Conservation (phyloP, 2,888 invertebrate genomes). For the Calephelis perditalis region DNA sequence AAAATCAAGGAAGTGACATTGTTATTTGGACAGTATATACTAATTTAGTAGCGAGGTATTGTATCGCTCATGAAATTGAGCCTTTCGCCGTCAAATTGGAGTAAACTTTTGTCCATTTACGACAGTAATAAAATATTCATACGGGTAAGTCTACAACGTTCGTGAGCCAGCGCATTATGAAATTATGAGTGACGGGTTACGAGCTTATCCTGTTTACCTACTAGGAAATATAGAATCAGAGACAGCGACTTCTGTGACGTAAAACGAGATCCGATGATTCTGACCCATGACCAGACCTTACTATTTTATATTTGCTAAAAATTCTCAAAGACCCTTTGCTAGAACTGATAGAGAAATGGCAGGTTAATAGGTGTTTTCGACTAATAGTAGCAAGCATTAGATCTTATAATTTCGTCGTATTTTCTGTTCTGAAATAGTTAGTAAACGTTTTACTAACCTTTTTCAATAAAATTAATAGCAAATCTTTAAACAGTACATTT, state of each 20-base stretch:
- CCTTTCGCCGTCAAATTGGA: slow-evolving; percentile 16
- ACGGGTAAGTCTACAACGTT: slow-evolving; percentile 13
- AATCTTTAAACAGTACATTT: too few relatives aligned
- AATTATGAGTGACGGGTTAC: slow-evolving; percentile 16
- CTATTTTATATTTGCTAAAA: too few relatives aligned
- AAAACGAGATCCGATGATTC: too few relatives aligned
- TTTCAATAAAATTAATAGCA: too few relatives aligned
- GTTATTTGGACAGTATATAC: slow-evolving; percentile 8
- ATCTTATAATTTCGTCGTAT: too few relatives aligned
- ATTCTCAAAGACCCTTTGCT: too few relatives aligned
- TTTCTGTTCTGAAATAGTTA: too few relatives aligned
- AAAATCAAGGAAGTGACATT: background rate
- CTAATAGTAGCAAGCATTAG: too few relatives aligned
- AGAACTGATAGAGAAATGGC: too few relatives aligned
- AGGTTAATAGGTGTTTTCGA: too few relatives aligned
- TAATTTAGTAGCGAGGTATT: slow-evolving; percentile 8
- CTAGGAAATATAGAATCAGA: slow-evolving; percentile 19
- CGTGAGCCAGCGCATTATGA: slow-evolving; percentile 14
- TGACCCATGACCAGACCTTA: too few relatives aligned
- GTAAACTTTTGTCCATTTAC: slow-evolving; percentile 19
- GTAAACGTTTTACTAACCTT: too few relatives aligned
- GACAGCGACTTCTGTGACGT: slow-evolving; percentile 21
- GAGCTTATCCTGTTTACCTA: slow-evolving; percentile 15
- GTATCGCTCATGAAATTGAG: slow-evolving; percentile 3
- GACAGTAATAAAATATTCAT: slow-evolving; percentile 16